Base-by-base conservation (phyloP, 2,113 vertebrate species). In the Hippolais icterina region DNA sequence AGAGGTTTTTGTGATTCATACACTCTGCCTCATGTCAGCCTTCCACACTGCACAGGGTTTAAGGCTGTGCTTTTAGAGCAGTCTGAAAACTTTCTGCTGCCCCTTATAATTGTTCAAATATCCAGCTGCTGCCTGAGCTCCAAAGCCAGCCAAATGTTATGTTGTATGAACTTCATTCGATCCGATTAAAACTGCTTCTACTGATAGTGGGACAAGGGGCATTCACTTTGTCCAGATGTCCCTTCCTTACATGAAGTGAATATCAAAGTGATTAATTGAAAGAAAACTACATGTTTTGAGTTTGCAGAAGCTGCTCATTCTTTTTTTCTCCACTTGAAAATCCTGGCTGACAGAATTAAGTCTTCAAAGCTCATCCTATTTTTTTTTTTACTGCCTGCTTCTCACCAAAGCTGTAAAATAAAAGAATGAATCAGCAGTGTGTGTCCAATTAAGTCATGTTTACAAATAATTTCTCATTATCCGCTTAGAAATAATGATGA, bases 381-480 rank as follows among this genome's bases (percentile, higher is more conserved):
- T 31, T 61, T 52, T n/a, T 72, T 71, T 82, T 68, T 15, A 20
- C 44, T 87, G 54, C 22, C 33, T 66, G 63, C 42, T 69, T 90
- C 75, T 90, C 78, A 88, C 25, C 35, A 75, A 86, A 71, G 31
- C 72, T 88, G 63, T 53, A 61, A 83, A 93, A 87, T 19, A 76
- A 80, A 82, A 81, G 63, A 94, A 87, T 42, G 53, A 71, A 68
- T 93, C 37, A 70, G 63, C 72, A 70, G 63, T 42, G 33, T 71
- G 46, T 41, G 78, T 87, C 50, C 87, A 94, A 90, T 91, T 94
- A 95, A 94, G 57, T 56, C 57, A 44, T 66, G 79, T 87, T 97
- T 93, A 90, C 75, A 96, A 95, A 94, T 76, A 91, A 92, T 70
- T 86, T 92, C 94, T 94, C 72, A 84, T 69, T 94, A 83, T 75